Evolutionary conservation across 2,797 vertebrate species (phyloP).

Genomic region (Paguma larvata): DNA sequence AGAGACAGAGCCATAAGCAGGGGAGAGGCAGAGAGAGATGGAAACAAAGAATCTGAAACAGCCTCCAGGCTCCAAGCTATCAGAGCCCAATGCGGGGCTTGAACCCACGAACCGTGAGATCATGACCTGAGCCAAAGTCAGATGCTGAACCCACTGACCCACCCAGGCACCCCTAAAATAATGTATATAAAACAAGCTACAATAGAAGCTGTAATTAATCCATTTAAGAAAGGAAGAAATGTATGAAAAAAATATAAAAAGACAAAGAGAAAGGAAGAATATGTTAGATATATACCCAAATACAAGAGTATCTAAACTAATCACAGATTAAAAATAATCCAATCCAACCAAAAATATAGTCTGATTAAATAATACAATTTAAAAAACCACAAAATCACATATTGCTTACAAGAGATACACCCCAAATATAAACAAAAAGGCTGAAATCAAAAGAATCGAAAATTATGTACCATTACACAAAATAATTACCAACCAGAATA

Average conservation of each 20-base stretch:
- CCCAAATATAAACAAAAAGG: slow-evolving; percentile 9
- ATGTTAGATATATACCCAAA: not conserved
- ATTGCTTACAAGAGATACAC: not conserved
- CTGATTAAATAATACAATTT: not conserved
- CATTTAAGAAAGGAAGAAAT: not conserved
- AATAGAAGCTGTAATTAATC: not conserved
- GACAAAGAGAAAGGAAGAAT: not conserved
- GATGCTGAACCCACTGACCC: too few relatives aligned
- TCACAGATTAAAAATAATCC: not conserved
- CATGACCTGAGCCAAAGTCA: too few relatives aligned
- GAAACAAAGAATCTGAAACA: too few relatives aligned
- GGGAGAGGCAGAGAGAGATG: too few relatives aligned
- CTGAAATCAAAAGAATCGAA: not conserved
- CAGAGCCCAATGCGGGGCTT: too few relatives aligned
- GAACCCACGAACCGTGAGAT: too few relatives aligned
- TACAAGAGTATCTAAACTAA: not conserved
- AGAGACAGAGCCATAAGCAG: too few relatives aligned
- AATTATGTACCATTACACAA: not conserved
- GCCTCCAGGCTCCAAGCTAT: too few relatives aligned
- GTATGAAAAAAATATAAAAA: slow-evolving; percentile 1
- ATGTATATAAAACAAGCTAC: not conserved
- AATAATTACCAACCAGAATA: not conserved
- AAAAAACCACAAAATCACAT: not conserved
- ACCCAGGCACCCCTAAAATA: too few relatives aligned
- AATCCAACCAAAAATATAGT: not conserved